Percentiles rank a stretch among this genome's conserved stretches.
Conservation (phyloP, 2,797 vertebrate species). For the Eulemur mongoz region DNA sequence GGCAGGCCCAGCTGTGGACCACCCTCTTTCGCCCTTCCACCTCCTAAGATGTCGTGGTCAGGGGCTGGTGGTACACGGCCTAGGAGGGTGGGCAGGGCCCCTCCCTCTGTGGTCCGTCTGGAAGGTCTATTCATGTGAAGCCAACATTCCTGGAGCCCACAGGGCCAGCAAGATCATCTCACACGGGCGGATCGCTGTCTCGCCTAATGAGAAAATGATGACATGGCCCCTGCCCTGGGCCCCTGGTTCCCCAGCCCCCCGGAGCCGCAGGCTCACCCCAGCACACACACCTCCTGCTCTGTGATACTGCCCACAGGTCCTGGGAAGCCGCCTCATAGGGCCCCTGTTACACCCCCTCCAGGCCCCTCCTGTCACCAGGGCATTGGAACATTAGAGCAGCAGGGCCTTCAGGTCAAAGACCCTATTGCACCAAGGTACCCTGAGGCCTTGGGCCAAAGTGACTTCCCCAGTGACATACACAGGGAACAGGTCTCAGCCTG, state of each 20-base stretch:
- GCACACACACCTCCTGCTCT: not conserved
- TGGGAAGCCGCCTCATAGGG: not conserved
- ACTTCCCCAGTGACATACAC: not conserved
- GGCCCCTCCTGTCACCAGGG: not conserved
- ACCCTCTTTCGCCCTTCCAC: not conserved
- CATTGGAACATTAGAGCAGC: not conserved
- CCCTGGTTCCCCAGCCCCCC: not conserved
- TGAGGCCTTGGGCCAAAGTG: not conserved
- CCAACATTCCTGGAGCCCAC: constrained; percentile 71
- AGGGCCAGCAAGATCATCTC: constrained; percentile 46
- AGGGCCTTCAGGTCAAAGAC: not conserved
- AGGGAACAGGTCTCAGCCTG: not conserved
- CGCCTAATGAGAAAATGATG: constrained; percentile 73
- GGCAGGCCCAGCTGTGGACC: not conserved
- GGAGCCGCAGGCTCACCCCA: not conserved
- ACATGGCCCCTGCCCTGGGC: constrained; percentile 4
- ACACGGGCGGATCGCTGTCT: constrained; percentile 38
- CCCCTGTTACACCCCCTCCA: rapidly evolving
- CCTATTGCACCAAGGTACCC: not conserved
- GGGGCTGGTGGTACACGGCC: not conserved
- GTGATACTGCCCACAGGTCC: not conserved
- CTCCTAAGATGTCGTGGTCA: not conserved
- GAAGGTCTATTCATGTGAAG: constrained; percentile 64
- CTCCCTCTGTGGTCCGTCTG: not conserved
- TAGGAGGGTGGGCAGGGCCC: not conserved